A percentile compares a stretch with the other conserved stretches of the same genome.
These are phyloP conservation scores for Chromis chromis DNA, from an alignment of 2,797 vertebrate genomes.

Conservation along the genomic window DNA sequence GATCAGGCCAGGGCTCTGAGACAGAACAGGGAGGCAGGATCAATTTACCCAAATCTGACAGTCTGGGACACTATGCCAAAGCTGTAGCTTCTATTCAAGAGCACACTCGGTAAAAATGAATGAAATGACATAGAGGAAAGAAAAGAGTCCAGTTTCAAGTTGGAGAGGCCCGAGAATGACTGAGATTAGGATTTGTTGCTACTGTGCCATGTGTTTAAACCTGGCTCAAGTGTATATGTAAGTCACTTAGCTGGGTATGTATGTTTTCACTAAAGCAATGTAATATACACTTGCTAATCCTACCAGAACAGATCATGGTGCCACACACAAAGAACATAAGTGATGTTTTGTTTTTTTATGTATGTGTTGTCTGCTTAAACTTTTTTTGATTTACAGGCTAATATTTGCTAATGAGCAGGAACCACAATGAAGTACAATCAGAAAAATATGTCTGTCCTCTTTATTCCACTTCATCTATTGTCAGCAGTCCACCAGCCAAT, in stretches of 20 bases:
- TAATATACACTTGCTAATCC: slow-evolving; percentile 39
- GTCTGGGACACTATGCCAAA: slow-evolving; percentile 72
- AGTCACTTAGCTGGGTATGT: slow-evolving; percentile 17
- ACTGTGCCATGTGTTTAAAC: slow-evolving; percentile 59
- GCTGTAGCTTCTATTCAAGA: slow-evolving; percentile 62
- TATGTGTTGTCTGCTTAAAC: slow-evolving; percentile 30
- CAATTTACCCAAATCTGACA: slow-evolving; percentile 77
- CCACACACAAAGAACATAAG: slow-evolving; percentile 19
- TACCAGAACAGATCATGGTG: neutral
- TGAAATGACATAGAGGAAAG: slow-evolving; percentile 70
- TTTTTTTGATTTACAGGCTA: slow-evolving; percentile 29
- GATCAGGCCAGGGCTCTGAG: slow-evolving; percentile 60
- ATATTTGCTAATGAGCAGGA: slow-evolving; percentile 38
- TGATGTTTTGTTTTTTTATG: slow-evolving; percentile 39
- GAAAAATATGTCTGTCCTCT: slow-evolving; percentile 23
- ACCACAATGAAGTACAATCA: slow-evolving; percentile 8
- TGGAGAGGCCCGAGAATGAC: slow-evolving; percentile 64
- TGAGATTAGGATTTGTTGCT: slow-evolving; percentile 67
- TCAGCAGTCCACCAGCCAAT: slow-evolving; percentile 11
- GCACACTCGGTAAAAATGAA: slow-evolving; percentile 65
- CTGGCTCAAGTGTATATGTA: slow-evolving; percentile 17
- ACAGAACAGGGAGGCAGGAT: slow-evolving; percentile 72
- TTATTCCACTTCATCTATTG: slow-evolving; percentile 3
- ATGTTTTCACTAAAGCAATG: slow-evolving; percentile 33
- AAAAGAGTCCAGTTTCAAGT: slow-evolving; percentile 73